Conservation (phyloP, 2,888 invertebrate genomes). For the Camptogramma bilineatum region DNA sequence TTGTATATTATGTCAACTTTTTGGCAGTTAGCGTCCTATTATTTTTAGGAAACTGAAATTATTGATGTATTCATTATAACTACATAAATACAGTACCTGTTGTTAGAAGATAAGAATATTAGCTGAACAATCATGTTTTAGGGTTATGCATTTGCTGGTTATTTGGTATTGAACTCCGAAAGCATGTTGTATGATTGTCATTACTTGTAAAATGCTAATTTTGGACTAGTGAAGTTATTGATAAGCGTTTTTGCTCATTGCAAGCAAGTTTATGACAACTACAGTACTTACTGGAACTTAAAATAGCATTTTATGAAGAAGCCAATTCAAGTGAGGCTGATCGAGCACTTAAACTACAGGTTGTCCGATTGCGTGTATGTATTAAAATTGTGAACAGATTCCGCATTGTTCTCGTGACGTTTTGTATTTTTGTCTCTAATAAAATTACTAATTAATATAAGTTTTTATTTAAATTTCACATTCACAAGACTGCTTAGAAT, state of each 20-base stretch:
- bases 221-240: not conserved
- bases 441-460: conserved; percentile 76
- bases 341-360: conserved; percentile 8
- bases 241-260: not conserved
- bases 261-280: not conserved
- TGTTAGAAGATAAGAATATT: conserved; percentile 39
- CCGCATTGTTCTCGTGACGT: conserved; percentile 55
- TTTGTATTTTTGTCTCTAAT: conserved; percentile 71
- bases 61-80: conserved; percentile 26
- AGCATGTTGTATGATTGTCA: not conserved
- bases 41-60: conserved; percentile 27
- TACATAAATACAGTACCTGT: conserved; percentile 40
- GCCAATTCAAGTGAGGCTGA: conserved; percentile 3
- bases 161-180: conserved; percentile 10
- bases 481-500: conserved; percentile 55
- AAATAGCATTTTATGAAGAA: conserved; percentile 18
- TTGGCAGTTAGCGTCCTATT: conserved; percentile 35
- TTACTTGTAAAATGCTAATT: conserved; percentile 12
- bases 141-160: conserved; percentile 21
- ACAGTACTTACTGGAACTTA: not conserved
- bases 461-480: conserved; percentile 75
- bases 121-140: conserved; percentile 34
- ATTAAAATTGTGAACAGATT: conserved; percentile 34
- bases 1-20: conserved; percentile 35
- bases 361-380: conserved; percentile 34